A percentile compares a stretch with the other conserved stretches of the same genome.
Evolutionary conservation across 2,888 invertebrate species (phyloP).

Genomic region (Nemotelus nigrinus): DNA sequence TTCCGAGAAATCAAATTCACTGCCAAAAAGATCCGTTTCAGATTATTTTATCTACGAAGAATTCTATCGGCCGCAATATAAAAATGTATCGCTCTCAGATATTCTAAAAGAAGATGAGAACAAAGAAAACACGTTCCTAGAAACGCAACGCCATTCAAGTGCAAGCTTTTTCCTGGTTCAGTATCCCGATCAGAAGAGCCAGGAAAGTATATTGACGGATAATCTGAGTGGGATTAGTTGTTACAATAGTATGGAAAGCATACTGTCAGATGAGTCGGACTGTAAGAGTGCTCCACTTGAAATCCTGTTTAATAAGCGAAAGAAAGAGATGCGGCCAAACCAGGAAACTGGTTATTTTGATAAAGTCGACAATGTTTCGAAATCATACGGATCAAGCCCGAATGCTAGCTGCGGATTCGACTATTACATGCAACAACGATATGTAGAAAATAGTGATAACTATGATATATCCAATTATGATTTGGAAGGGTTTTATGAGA

Average conservation of each 20-base stretch:
- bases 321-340: slow-evolving; percentile 60
- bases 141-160: slow-evolving; percentile 74
- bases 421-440: slow-evolving; percentile 66
- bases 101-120: slow-evolving; percentile 58
- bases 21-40: slow-evolving; percentile 76
- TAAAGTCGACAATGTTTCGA: slow-evolving; percentile 69
- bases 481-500: slow-evolving; percentile 56
- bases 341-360: slow-evolving; percentile 63
- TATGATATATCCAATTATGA: slow-evolving; percentile 65
- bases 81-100: slow-evolving; percentile 71
- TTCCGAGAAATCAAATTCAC: slow-evolving; percentile 56
- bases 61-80: slow-evolving; percentile 65
- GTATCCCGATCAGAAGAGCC: slow-evolving; percentile 70
- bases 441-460: slow-evolving; percentile 59
- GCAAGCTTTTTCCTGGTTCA: slow-evolving; percentile 85
- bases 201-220: slow-evolving; percentile 81
- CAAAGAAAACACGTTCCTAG: slow-evolving; percentile 66
- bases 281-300: slow-evolving; percentile 83
- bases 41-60: slow-evolving; percentile 79
- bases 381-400: slow-evolving; percentile 74
- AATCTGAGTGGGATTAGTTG: slow-evolving; percentile 73
- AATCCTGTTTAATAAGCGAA: slow-evolving; percentile 68
- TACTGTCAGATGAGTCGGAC: slow-evolving; percentile 82
- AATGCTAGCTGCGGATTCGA: slow-evolving; percentile 69
- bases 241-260: slow-evolving; percentile 82